These are phyloP conservation scores for Tholera decimalis DNA, from an alignment of 2,888 invertebrate genomes.

Conservation along the genomic window DNA sequence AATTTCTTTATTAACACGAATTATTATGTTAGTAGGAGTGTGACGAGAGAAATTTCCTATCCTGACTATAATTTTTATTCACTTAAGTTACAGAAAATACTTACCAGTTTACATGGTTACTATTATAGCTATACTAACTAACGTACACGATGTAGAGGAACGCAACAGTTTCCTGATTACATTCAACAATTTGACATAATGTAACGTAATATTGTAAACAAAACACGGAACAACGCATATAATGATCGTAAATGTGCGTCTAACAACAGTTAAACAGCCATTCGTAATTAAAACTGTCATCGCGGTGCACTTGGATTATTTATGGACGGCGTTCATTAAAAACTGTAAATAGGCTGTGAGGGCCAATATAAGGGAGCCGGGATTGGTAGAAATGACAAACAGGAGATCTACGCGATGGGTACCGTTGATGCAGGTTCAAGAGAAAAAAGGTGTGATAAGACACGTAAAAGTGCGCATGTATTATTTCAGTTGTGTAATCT, in stretches of 20 bases:
- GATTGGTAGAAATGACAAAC: not conserved
- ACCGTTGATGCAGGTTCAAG: not conserved
- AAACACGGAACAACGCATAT: constrained; percentile 73
- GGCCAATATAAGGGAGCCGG: not conserved
- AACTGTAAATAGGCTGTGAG: not conserved
- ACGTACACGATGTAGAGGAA: constrained; percentile 41
- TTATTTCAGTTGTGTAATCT: not conserved
- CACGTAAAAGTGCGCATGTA: not conserved
- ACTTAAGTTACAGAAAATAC: not conserved
- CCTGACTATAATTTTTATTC: not conserved
- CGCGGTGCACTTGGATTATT: constrained; percentile 32
- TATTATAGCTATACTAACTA: constrained; percentile 8
- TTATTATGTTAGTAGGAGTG: constrained; percentile 27
- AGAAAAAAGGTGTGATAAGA: not conserved
- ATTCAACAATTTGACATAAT: constrained; percentile 64
- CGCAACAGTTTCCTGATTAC: constrained; percentile 59
- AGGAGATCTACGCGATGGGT: not conserved
- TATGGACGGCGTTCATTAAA: constrained; percentile 4
- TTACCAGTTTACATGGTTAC: not conserved
- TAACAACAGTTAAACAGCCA: constrained; percentile 70
- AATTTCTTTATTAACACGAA: constrained; percentile 60
- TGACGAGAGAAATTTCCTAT: constrained; percentile 41
- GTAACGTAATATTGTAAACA: constrained; percentile 68
- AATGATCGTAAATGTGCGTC: constrained; percentile 65
- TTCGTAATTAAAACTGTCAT: constrained; percentile 65